Conservation (phyloP, 2,113 vertebrate species). For the Trinectes maculatus region DNA sequence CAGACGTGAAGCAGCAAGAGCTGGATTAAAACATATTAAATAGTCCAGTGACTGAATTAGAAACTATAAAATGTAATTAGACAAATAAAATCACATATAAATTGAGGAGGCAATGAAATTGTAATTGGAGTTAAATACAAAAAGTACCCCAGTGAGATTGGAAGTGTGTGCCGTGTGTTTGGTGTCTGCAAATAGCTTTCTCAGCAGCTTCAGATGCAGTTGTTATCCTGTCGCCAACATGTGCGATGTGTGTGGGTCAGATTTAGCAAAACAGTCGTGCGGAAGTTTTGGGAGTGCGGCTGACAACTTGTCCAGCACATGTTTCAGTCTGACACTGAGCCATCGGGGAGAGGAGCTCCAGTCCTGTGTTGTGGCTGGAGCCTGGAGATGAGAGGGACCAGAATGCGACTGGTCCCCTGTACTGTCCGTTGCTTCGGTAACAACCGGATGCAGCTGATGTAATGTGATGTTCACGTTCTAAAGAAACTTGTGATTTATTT, state of each 20-base stretch:
- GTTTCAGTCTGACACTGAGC: neutral
- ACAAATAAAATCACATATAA: neutral
- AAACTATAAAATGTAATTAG: neutral
- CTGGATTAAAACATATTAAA: neutral
- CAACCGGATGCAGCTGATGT: neutral
- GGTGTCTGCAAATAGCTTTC: neutral
- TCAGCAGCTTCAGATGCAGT: neutral
- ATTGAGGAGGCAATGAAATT: neutral
- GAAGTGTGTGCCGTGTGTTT: neutral
- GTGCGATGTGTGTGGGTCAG: neutral
- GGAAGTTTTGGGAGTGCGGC: neutral
- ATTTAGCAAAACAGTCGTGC: neutral
- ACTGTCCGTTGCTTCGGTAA: no score
- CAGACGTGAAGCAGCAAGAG: neutral
- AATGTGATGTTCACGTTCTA: neutral
- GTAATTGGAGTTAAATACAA: neutral
- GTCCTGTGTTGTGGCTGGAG: neutral
- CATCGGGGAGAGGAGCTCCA: neutral
- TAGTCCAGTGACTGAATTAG: neutral
- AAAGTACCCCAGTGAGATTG: neutral
- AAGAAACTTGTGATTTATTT: conserved; percentile 37
- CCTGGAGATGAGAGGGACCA: no score
- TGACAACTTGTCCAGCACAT: neutral
- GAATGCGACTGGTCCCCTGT: no score
- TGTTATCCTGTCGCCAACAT: neutral